Evolutionary conservation across 2,888 invertebrate genomes (phyloP).

Genomic region (Hesperia comma): DNA sequence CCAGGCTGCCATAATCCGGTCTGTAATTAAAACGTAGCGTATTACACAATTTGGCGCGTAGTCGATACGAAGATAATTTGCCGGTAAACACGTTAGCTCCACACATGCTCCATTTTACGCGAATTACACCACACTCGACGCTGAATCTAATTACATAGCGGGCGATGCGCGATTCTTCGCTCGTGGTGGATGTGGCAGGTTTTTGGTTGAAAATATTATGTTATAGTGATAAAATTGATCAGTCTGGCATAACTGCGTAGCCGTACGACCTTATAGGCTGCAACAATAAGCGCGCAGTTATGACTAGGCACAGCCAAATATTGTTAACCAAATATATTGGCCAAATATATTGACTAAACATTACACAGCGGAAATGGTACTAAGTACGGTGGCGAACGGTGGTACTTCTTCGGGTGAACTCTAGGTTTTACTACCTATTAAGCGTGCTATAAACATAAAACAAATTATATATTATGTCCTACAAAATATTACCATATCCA

Average conservation of each 20-base stretch:
- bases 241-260: too few relatives aligned
- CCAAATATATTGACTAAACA: too few relatives aligned
- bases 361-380: too few relatives aligned
- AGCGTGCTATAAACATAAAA: too few relatives aligned
- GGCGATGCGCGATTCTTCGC: constrained; percentile 42
- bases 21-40: constrained; percentile 41
- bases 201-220: constrained; percentile 1
- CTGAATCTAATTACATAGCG: constrained; percentile 72
- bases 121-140: constrained; percentile 77
- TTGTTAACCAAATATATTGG: too few relatives aligned
- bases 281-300: too few relatives aligned
- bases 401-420: too few relatives aligned
- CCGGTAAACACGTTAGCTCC: constrained; percentile 67
- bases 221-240: too few relatives aligned
- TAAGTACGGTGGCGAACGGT: too few relatives aligned
- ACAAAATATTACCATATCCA: constrained; percentile 48
- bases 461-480: not conserved
- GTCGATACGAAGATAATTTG: constrained; percentile 60
- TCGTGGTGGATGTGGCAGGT: constrained; percentile 52
- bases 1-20: constrained; percentile 35
- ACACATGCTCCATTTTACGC: constrained; percentile 74
- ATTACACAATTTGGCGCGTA: constrained; percentile 39
- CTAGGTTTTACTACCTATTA: too few relatives aligned
- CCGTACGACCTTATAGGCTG: too few relatives aligned
- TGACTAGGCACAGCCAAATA: too few relatives aligned